Percentiles rank a stretch among this genome's conserved stretches.
phyloP scores from a whole-genome alignment of 2,113 vertebrate species.

The Prionailurus viverrinus region DNA sequence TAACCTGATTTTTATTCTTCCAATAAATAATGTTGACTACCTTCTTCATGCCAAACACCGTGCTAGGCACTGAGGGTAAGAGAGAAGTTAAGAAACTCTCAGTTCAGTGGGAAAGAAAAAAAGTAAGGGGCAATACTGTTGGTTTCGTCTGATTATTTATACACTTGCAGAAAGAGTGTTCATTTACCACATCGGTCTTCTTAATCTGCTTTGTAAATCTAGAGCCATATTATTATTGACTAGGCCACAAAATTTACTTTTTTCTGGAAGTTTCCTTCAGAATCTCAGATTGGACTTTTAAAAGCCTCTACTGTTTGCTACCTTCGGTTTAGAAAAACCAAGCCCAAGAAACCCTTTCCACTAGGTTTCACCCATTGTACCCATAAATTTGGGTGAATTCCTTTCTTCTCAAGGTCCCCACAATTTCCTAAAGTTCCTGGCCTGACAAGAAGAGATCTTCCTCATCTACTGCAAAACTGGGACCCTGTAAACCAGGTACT shows the following conservation, averaged over 20 bases:
- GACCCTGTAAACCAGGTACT: background rate
- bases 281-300: background rate
- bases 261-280: background rate
- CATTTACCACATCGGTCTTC: background rate
- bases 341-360: background rate
- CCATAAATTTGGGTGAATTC: background rate
- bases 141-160: background rate
- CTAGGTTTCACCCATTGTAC: background rate
- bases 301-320: background rate
- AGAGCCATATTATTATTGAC: background rate
- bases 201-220: background rate
- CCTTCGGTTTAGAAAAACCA: conserved; percentile 31
- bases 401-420: background rate
- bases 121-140: background rate
- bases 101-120: background rate
- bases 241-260: background rate
- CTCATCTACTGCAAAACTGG: background rate
- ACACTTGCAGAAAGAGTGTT: background rate
- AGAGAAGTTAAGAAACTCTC: background rate
- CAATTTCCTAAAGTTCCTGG: background rate
- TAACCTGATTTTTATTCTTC: background rate
- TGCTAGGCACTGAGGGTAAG: background rate
- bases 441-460: background rate
- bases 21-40: background rate
- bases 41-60: background rate